These are phyloP conservation scores for Myotis davidii DNA, from an alignment of 2,113 vertebrate species.

Conservation along the genomic window DNA sequence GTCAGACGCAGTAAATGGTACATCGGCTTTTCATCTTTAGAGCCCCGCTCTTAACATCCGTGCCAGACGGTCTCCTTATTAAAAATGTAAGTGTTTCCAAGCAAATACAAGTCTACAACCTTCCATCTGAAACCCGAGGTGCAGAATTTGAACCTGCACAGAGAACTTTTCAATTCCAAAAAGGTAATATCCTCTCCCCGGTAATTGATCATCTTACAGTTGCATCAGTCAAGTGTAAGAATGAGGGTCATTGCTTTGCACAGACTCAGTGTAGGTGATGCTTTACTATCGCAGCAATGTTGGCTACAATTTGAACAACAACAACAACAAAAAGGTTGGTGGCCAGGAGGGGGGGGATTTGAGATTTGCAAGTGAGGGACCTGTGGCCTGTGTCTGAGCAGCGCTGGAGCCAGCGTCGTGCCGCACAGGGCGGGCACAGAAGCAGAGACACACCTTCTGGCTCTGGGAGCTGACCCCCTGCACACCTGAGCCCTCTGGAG, in stretches of 20 bases:
- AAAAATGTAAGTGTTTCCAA: neutral
- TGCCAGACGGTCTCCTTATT: neutral
- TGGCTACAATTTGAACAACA: neutral
- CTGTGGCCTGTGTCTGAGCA: neutral
- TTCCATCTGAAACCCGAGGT: neutral
- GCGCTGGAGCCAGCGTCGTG: no score
- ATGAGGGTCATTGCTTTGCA: neutral
- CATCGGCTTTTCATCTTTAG: neutral
- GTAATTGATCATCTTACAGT: neutral
- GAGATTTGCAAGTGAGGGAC: neutral
- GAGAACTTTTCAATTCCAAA: neutral
- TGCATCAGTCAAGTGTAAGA: neutral
- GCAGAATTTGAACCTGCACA: neutral
- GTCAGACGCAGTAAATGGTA: fast-evolving
- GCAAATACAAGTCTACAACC: neutral
- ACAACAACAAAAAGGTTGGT: neutral
- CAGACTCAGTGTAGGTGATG: neutral
- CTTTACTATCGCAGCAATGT: neutral
- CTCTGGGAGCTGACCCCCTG: no score
- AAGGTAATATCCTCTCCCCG: neutral
- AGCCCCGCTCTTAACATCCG: neutral
- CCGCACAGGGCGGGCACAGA: fast-evolving
- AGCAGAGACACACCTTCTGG: fast-evolving
- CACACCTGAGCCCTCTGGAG: neutral
- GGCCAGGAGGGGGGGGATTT: neutral